Evolutionary conservation across 2,113 vertebrate genomes (phyloP).

Genomic region (Glaucidium brasilianum): DNA sequence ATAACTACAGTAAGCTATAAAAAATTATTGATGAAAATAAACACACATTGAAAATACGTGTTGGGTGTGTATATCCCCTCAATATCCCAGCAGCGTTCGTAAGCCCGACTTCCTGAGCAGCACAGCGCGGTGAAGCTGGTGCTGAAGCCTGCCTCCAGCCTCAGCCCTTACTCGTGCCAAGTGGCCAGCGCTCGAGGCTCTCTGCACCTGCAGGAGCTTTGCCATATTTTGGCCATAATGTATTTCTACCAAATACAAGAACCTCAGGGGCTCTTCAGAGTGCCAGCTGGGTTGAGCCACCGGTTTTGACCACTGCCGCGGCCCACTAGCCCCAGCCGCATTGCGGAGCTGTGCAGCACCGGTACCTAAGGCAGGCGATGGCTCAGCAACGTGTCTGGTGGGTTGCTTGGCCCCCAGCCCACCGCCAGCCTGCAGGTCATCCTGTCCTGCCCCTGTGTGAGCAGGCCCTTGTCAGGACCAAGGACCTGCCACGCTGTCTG

Average conservation of each 20-base stretch:
- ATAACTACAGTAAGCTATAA: neutral
- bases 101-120: neutral
- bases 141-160: neutral
- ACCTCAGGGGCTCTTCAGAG: neutral
- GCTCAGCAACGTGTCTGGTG: neutral
- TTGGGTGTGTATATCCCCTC: neutral
- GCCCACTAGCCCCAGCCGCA: neutral
- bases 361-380: rapidly evolving
- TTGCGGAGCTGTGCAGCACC: rapidly evolving
- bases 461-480: neutral
- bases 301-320: rapidly evolving
- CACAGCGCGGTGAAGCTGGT: rapidly evolving
- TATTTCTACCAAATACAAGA: neutral
- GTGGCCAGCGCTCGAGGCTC: rapidly evolving
- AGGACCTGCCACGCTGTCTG: neutral
- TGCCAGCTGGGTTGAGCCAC: neutral
- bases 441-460: neutral
- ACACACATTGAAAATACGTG: neutral
- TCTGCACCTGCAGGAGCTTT: neutral
- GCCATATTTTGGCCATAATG: neutral
- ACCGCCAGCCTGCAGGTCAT: neutral
- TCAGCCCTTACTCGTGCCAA: neutral
- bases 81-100: rapidly evolving
- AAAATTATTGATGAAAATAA: neutral
- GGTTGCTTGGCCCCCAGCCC: neutral